Conservation (phyloP, 2,888 invertebrate species). For the Troilus luridus region DNA sequence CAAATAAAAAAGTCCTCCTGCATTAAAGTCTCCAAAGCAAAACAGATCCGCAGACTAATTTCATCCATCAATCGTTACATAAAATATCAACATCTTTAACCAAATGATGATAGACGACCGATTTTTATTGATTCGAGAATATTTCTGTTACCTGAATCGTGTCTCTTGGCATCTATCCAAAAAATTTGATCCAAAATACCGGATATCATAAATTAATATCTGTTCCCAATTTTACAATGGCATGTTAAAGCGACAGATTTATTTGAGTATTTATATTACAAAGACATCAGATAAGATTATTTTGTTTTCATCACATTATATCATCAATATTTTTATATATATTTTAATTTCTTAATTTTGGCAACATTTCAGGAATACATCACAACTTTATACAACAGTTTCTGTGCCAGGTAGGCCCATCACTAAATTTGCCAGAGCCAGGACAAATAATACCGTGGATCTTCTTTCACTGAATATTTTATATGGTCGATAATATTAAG, state of each 20-base stretch:
- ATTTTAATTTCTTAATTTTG: constrained; percentile 1
- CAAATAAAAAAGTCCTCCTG: neutral
- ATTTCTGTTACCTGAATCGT: neutral
- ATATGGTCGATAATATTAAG: no score
- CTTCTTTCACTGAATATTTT: no score
- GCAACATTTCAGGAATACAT: neutral
- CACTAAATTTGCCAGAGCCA: no score
- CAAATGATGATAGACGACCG: neutral
- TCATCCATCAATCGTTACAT: neutral
- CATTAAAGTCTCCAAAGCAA: neutral
- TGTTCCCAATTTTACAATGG: neutral
- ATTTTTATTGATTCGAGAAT: neutral
- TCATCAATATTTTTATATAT: neutral
- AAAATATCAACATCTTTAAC: neutral
- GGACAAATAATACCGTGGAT: no score
- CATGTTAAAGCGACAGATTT: neutral
- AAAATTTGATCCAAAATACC: neutral
- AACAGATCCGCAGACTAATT: neutral
- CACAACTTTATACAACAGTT: no score
- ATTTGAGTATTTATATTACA: neutral
- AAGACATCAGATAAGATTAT: no score
- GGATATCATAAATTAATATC: neutral
- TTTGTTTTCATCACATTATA: neutral
- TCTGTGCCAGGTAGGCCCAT: no score
- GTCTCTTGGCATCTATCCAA: neutral